These are phyloP conservation scores for Hyalella azteca DNA, from an alignment of 2,888 invertebrate species.

Conservation along the genomic window DNA sequence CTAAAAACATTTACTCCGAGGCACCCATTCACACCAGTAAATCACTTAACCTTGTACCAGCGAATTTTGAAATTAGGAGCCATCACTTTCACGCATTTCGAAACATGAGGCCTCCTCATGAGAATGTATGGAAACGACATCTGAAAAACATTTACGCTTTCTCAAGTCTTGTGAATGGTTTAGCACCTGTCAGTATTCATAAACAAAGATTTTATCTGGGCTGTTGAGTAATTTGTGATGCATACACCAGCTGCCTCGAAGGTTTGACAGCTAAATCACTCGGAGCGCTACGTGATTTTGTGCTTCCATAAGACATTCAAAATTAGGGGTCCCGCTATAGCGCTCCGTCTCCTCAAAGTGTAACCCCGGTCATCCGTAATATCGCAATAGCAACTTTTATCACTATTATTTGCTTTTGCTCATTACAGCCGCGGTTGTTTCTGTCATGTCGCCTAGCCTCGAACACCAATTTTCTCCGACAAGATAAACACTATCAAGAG, in stretches of 20 bases:
- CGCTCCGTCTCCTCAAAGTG: not conserved
- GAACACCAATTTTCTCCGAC: slow-evolving; percentile 58
- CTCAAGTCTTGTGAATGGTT: too few species aligned
- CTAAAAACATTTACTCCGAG: too few species aligned
- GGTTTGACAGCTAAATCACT: not conserved
- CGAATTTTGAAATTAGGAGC: too few species aligned
- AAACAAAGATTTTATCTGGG: slow-evolving; percentile 3
- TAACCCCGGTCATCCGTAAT: slow-evolving; percentile 4
- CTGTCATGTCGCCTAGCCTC: slow-evolving; percentile 52
- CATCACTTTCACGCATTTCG: too few species aligned
- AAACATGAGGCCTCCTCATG: too few species aligned
- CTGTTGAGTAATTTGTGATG: slow-evolving; percentile 23
- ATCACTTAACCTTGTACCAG: too few species aligned
- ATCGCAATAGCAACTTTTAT: slow-evolving; percentile 25
- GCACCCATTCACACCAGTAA: too few species aligned
- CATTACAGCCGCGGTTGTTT: slow-evolving; percentile 52
- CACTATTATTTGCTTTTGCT: slow-evolving; percentile 51
- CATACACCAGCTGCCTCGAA: not conserved
- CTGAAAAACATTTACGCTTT: too few species aligned
- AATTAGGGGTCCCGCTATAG: slow-evolving; percentile 14
- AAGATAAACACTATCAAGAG: slow-evolving; percentile 58
- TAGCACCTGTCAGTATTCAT: too few species aligned
- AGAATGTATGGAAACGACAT: too few species aligned
- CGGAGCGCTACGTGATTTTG: not conserved
- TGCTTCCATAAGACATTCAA: not conserved